Evolutionary conservation across 2,797 vertebrate genomes (phyloP), one percentile per base, ranked within the genome.

Genomic region (Fringilla coelebs): DNA sequence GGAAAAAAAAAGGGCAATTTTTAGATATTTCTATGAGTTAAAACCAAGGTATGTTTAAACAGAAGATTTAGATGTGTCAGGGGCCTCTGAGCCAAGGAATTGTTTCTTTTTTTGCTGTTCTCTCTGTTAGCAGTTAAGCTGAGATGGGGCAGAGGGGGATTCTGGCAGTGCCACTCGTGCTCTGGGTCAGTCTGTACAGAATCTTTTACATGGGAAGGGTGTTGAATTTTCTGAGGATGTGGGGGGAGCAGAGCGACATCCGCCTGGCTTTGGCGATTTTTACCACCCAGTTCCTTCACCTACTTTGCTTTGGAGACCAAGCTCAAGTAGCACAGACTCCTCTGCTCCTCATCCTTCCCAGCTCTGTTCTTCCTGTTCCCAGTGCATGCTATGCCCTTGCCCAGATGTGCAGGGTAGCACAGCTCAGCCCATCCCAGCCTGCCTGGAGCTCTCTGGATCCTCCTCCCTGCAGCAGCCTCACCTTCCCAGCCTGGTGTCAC

Each of bases 21-120:
- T 85, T 76, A 85, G 49, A 65, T 71, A 20, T 92, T 95, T 97
- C 83, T 95, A 77, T 94, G 75, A 63, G 87, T 84, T 49, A 95
- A 94, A 88, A 5, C 24, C 12, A 81, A 84, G 78, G 41, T 90
- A 34, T 93, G 92, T 95, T 94, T 92, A 94, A 97, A 76, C 57
- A 91, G 67, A 95, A 15, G 81, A 55, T 94, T 52, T 82, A 71
- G 79, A 29, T 88, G 70, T 90, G 85, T 97, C 72, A 41, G 88
- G 61, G 67, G 31, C 65, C 68, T 96, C 52, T 34, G 83, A 96
- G 85, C 76, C 79, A 79, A 94, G 91, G 73, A 34, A 7, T 76
- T 73, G 60, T 48, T 81, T 74, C 49, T 71, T 91, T 93, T 40
- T 88, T 60, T 76, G 17, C 89, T 95, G 9, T 94, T 96, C 96